Base-by-base conservation (phyloP, 2,113 vertebrate genomes). In the Oenanthe melanoleuca region DNA sequence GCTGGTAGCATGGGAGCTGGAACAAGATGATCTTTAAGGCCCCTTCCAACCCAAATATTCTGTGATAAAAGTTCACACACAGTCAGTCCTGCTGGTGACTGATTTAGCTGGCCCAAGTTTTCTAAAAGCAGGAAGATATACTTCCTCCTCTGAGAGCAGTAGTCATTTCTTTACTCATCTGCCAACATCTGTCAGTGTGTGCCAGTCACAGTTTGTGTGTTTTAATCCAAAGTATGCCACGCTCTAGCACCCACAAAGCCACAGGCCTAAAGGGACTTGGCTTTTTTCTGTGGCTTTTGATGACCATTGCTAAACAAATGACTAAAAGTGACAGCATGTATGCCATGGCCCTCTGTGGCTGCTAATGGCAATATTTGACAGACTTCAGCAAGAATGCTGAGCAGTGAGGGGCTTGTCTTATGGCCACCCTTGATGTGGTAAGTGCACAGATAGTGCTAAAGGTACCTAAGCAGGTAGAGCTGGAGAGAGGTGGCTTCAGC, bases 281-380 rank as follows among this genome's bases (percentile, higher is more conserved):
- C 18, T 78, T 20, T 22, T 40, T 20, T 25, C n/a, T 7, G 6
- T 71, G 22, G 37, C 23, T 29, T 63, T 52, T 93, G 79, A 26
- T 63, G 12, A 65, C 26, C 3, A 9, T 38, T 69, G 63, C 21
- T 61, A 9, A 69, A 44, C 6, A 63, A 95, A 50, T 42, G 8
- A 18, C 45, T 55, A 57, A 45, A 12, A 70, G 9, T 50, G 31
- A 44, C 31, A 42, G 9, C 18, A 26, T 25, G 14, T 28, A 19
- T 52, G 19, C 16, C 1, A 1, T 63, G 29, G 16, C 34, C 29
- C 21, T 90, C 33, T 0, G 0, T 65, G 57, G 31, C 15, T 84
- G 42, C 71, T 69, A 44, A 26, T 40, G 24, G 33, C 80, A 67
- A 21, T 31, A 42, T 67, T 18, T 83, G 82, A 33, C 38, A 72